These are phyloP conservation scores for Meliscaeva auricollis DNA, from an alignment of 2,888 invertebrate genomes.

Conservation along the genomic window DNA sequence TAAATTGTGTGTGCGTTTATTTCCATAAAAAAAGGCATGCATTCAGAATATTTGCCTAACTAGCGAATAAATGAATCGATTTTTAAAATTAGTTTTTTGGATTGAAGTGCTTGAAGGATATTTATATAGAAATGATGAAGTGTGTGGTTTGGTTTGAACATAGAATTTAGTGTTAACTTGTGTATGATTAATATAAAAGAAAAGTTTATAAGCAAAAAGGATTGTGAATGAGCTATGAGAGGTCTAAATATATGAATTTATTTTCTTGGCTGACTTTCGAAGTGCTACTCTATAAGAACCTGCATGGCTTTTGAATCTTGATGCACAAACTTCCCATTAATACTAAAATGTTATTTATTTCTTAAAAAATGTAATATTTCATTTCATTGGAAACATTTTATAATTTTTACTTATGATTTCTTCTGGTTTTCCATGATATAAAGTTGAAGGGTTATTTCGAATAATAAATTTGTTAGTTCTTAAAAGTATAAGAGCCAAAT, in stretches of 20 bases:
- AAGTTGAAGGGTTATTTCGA: too few relatives aligned
- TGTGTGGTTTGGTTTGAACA: background rate
- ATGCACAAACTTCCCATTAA: slow-evolving; percentile 47
- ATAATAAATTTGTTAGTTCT: too few relatives aligned
- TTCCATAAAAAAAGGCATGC: slow-evolving; percentile 40
- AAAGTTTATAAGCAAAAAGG: background rate
- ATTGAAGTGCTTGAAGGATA: slow-evolving; percentile 18
- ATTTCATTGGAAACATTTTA: slow-evolving; percentile 15
- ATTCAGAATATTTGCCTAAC: slow-evolving; percentile 33
- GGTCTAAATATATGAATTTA: slow-evolving; percentile 6
- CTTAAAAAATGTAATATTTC: background rate
- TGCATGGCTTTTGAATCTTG: slow-evolving; percentile 54
- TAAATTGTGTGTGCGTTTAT: slow-evolving; percentile 7
- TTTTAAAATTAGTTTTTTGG: background rate
- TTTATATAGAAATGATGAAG: background rate
- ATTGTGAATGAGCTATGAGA: background rate
- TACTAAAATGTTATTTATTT: background rate
- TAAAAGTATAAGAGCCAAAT: too few relatives aligned
- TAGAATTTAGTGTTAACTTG: background rate
- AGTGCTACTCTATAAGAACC: slow-evolving; percentile 15
- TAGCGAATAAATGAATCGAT: slow-evolving; percentile 11
- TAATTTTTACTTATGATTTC: background rate
- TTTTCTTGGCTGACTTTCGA: slow-evolving; percentile 28
- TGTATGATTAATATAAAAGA: background rate
- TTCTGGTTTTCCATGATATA: too few relatives aligned